Evolutionary conservation across 2,113 vertebrate species (phyloP), one percentile per base, ranked within the genome.

Genomic region (Catharus fuscescens): DNA sequence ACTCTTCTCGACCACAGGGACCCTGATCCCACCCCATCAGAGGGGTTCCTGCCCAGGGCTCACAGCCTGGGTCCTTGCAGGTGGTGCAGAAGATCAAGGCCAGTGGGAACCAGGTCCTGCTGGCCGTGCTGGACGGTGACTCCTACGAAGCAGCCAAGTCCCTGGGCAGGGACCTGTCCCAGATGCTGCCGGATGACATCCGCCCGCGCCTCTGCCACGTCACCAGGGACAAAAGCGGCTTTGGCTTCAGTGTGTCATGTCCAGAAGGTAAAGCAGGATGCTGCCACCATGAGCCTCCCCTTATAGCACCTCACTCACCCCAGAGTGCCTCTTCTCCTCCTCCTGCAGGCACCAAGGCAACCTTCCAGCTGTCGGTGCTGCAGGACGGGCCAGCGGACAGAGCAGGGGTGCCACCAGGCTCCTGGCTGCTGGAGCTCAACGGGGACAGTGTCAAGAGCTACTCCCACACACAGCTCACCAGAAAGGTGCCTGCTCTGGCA

Each of bases 371-470:
- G 72, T 98, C 95, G 2, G 97, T 98, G 66, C 95, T 85, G 62
- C 57, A 78, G n/a, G 98, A 97, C 0, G 98, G 99, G 32, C 98
- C 99, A 10, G 99, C 99, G 0, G 98, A 99, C 52, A 97, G 80
- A 32, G 98, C 98, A 3, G 99, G 99, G 3, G 98, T 99, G 66
- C 97, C 97, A 6, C 82, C 87, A 0, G 98, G 98, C 59, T 98
- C 98, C 91, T 97, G 97, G 80, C 98, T 99, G 59, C 92, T 99
- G 73, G 99, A 99, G 97, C 97, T 99, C 69, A 99, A 99, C 0
- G 99, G 99, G 9, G 79, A 94, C 81, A 96, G 89, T 1, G 98
- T 97, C 40, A 98, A 98, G 64, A 96, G 77, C 23, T 97, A 98
- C 72, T 98, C 98, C 0, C 62, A 95, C 8, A 36, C 34, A 36